Conservation (phyloP, 2,888 invertebrate species). For the Leucania comma region DNA sequence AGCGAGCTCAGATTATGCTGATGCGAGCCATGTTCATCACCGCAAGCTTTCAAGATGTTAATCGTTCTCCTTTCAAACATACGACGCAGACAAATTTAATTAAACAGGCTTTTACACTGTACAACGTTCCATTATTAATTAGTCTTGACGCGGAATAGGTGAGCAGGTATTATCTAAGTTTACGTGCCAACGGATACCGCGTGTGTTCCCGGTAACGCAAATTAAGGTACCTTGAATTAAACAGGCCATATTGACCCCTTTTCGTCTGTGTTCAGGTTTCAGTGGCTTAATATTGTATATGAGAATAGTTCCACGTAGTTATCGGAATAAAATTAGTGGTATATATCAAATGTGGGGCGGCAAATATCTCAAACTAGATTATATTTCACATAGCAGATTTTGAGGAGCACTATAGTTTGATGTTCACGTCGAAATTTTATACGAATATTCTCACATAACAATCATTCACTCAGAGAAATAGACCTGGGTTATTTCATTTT, state of each 20-base stretch:
- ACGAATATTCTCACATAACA: constrained; percentile 7
- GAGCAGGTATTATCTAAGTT: constrained; percentile 60
- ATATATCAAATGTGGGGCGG: constrained; percentile 25
- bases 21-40: constrained; percentile 64
- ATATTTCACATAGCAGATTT: constrained; percentile 13
- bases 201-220: constrained; percentile 19
- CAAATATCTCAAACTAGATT: constrained; percentile 5
- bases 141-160: constrained; percentile 71
- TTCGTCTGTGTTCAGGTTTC: constrained; percentile 17
- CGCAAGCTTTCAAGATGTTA: constrained; percentile 81
- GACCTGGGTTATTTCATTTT: neutral
- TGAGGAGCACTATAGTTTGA: neutral
- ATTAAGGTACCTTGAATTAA: constrained; percentile 45
- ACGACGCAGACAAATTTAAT: constrained; percentile 84
- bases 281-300: constrained; percentile 27
- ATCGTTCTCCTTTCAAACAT: constrained; percentile 83
- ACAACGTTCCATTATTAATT: constrained; percentile 80
- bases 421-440: neutral
- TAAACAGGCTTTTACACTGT: constrained; percentile 82
- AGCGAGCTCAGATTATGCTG: constrained; percentile 54
- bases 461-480: neutral
- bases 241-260: constrained; percentile 50
- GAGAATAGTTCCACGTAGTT: constrained; percentile 27
- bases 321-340: constrained; percentile 20
- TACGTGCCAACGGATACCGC: constrained; percentile 37